Conservation (phyloP, 2,888 invertebrate genomes). For the Omphaloscelis lunosa region DNA sequence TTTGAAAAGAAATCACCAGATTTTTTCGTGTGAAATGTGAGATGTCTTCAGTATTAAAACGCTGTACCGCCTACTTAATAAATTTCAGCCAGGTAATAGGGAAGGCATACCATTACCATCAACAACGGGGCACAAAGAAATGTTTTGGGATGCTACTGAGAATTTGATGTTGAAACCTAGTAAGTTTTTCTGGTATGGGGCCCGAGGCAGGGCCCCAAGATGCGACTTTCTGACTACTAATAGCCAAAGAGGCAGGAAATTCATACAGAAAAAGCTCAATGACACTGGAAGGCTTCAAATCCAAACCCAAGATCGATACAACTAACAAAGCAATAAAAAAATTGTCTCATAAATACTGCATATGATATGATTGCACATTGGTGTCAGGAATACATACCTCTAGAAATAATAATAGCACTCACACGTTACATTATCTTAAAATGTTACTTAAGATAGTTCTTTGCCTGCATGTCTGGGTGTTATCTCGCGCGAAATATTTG, state of each 20-base stretch:
- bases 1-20: background rate
- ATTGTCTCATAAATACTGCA: background rate
- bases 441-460: conserved; percentile 7
- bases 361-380: background rate
- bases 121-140: too few species aligned
- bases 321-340: background rate
- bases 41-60: too few species aligned
- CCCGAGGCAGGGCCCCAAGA: too few species aligned
- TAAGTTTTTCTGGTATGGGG: too few species aligned
- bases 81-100: too few species aligned
- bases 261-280: too few species aligned
- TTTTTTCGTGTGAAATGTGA: background rate
- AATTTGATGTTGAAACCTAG: too few species aligned
- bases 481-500: conserved; percentile 27
- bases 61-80: too few species aligned
- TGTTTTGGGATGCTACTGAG: too few species aligned
- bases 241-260: too few species aligned
- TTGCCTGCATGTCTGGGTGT: background rate
- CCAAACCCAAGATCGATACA: background rate
- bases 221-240: too few species aligned
- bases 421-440: conserved; percentile 12
- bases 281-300: background rate
- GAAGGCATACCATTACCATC: too few species aligned
- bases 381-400: background rate
- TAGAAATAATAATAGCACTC: conserved; percentile 15